These are phyloP conservation scores for Acipenser oxyrinchus DNA, from an alignment of 2,797 vertebrate species.

Conservation along the genomic window DNA sequence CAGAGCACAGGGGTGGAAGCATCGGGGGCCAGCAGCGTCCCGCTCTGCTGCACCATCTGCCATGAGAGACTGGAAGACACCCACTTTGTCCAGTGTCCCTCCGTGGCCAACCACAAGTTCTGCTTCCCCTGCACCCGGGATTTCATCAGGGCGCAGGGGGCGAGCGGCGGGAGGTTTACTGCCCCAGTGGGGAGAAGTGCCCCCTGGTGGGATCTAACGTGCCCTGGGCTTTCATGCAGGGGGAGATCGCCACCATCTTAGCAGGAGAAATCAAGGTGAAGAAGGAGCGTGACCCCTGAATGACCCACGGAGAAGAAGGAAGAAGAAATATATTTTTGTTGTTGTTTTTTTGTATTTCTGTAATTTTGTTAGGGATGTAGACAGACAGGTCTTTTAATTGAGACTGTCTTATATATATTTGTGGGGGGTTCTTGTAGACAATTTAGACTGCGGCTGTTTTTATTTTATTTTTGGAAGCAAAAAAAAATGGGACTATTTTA, in stretches of 20 bases:
- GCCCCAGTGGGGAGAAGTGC: slow-evolving; percentile 82
- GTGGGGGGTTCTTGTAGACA: no score
- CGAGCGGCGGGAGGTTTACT: slow-evolving; percentile 77
- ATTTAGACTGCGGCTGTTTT: no score
- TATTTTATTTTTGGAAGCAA: no score
- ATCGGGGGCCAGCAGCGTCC: slow-evolving; percentile 46
- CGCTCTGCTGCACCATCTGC: slow-evolving; percentile 79
- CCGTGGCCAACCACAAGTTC: slow-evolving; percentile 78
- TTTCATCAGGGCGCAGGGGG: slow-evolving; percentile 78
- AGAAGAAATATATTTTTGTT: no score
- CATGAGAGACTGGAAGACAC: slow-evolving; percentile 80
- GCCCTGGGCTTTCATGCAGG: slow-evolving; percentile 89
- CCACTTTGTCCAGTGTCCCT: slow-evolving; percentile 86
- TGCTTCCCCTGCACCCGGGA: slow-evolving; percentile 82
- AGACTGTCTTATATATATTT: no score
- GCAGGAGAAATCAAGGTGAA: slow-evolving; percentile 79
- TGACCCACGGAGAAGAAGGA: no score
- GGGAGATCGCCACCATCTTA: slow-evolving; percentile 82
- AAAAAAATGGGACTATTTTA: no score
- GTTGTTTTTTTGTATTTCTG: no score
- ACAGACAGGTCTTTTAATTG: no score
- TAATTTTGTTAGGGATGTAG: no score
- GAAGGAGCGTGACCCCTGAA: slow-evolving; percentile 79
- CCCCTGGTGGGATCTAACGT: slow-evolving; percentile 76
- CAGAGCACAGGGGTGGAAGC: slow-evolving; percentile 35